Evolutionary conservation across 2,113 vertebrate genomes (phyloP), one percentile per base, ranked within the genome.

Genomic region (Gulo gulo): DNA sequence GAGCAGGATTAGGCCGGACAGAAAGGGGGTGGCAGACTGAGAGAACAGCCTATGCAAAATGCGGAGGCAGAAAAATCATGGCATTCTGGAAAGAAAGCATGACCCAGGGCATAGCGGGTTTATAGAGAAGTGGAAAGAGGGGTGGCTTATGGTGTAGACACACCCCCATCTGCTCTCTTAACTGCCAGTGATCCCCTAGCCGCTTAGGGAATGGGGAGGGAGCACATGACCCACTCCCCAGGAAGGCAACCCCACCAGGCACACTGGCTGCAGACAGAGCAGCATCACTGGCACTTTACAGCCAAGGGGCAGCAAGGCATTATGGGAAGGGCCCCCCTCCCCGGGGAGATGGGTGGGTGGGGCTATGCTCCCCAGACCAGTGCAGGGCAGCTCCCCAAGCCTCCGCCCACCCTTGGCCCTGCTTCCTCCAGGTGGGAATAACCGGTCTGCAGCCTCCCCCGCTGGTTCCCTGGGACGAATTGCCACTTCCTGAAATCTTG

Each of bases 71-170:
- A 67, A 39, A 78, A 88, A 65, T 61, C 14, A 71, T 6, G 8
- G 55, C 26, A 16, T 59, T 96, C 91, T 82, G 92, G 65, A 96
- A 93, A 83, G 87, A 87, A 82, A n/a, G 47, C 6, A 0, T 21
- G 55, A 59, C 86, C 86, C 73, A 81, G 79, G 82, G 36, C 4
- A 0, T 14, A 36, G 36, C 5, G 4, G 63, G 13, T 69, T 94
- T 65, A 36, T 9, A 42, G 61, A 87, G 47, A 83, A 85, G 26
- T 29, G 23, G 45, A 92, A 24, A 34, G 47, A 86, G 61, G 39
- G 4, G n/a, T 55, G 11, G 26, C 13, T 87, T 83, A 78, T 13
- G 0, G 65, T n/a, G 21, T n/a, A 80, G 61, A 88, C 61, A 71
- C 13, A 31, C 11, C 14, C 14, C 26, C 3, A 36, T 7, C n/a